Evolutionary conservation across 1,140 invertebrate species (phyloP), one percentile per base, ranked within the genome.

Genomic region (Drusus annulatus): DNA sequence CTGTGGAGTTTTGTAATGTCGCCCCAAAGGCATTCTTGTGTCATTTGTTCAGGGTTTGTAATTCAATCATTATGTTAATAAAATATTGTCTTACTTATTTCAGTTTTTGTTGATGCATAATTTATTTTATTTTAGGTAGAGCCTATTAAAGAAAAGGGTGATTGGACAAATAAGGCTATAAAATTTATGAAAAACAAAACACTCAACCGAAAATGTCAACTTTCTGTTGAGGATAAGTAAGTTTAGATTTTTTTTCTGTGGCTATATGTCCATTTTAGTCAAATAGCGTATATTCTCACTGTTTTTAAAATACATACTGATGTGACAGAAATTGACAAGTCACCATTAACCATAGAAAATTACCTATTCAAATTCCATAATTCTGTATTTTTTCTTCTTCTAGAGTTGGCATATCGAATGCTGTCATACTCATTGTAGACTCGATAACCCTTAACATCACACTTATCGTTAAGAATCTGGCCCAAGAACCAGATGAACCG

Each of bases 161-260:
- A 8, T 13, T 75, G 73, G 73, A 31, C 73, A 31, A 36, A 60
- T 10, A 62, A 58, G 28, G 73, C 73, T 0, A 75, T 58, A 16
- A 45, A 75, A 10, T 75, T 75, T 31, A 75, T 75, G 73, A 75
- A 60, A 45, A 36, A 17, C 5, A 75, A 75, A 75, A 17, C 31
- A 16, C 58, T 58, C 3, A 5, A 16, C 6, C 36, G 19, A 25
- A 19, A 28, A 36, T 13, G 52, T 28, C 16, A 5, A 7, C 13
- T 75, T 0, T 36, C 2, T 28, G 56, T 75, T 31, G 56, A 58
- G 17, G 28, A 75, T 17, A 58, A 19, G 73, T 75, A 58, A 58
- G 73, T 56, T 54, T 51, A 23, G 4, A n/a, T 0, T 50, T n/a
- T 71, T 7, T 50, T 23, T 19, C 23, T 19, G 51, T 71, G n/a